These are phyloP conservation scores for Thereva nobilitata DNA, from an alignment of 2,888 invertebrate genomes.

Conservation along the genomic window DNA sequence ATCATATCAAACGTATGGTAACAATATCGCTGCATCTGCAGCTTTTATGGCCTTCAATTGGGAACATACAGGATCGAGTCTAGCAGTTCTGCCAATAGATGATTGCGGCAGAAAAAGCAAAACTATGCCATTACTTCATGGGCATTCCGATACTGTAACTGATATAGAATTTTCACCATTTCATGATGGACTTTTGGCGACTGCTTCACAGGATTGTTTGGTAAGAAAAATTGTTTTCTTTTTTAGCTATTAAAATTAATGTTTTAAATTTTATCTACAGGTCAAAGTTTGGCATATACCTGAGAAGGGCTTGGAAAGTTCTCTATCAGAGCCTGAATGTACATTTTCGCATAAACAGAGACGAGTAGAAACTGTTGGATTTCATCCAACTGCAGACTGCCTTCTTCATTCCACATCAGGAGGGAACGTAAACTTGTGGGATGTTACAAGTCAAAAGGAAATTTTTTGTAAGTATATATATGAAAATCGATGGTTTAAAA, in stretches of 20 bases:
- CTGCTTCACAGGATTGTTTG: constrained; percentile 86
- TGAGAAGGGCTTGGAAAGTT: constrained; percentile 75
- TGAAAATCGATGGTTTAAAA: neutral
- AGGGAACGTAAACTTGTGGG: constrained; percentile 82
- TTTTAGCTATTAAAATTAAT: neutral
- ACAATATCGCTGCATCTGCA: constrained; percentile 91
- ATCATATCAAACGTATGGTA: constrained; percentile 91
- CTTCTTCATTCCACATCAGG: constrained; percentile 85
- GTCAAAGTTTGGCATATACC: constrained; percentile 92
- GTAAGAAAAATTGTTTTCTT: constrained; percentile 56
- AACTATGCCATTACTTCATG: constrained; percentile 83
- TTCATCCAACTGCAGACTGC: constrained; percentile 89
- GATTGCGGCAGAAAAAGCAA: constrained; percentile 88
- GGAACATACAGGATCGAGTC: constrained; percentile 88
- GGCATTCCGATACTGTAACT: constrained; percentile 87
- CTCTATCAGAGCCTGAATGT: constrained; percentile 76
- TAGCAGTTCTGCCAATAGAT: constrained; percentile 85
- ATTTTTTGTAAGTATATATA: constrained; percentile 66
- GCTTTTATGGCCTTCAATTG: constrained; percentile 95
- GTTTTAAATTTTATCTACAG: constrained; percentile 55
- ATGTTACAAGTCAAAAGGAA: constrained; percentile 81
- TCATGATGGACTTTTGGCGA: constrained; percentile 88
- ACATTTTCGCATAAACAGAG: constrained; percentile 81
- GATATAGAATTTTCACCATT: constrained; percentile 96
- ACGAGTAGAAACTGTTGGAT: constrained; percentile 85